Evolutionary conservation across 1,140 invertebrate genomes (phyloP).

Genomic region (Drosophila novamexicana): DNA sequence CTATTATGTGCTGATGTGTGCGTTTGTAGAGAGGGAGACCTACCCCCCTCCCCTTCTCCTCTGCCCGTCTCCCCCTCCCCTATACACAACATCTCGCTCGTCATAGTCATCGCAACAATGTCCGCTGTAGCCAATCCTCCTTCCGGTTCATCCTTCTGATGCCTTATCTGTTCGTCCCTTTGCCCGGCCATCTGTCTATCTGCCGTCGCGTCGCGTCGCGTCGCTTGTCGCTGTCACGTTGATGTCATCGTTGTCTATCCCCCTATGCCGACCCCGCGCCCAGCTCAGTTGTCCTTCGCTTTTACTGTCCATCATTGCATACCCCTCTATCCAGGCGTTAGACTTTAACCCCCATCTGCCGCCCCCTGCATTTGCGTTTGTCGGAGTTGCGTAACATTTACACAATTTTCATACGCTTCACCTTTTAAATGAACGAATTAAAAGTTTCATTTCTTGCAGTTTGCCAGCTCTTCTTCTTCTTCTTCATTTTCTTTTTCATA

Average conservation of each 20-base stretch:
- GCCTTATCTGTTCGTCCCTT: neutral
- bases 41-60: neutral
- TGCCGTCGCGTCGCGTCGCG: constrained; percentile 33
- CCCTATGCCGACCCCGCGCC: neutral
- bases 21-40: constrained; percentile 42
- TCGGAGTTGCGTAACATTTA: constrained; percentile 48
- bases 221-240: constrained; percentile 42
- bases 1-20: constrained; percentile 79
- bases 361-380: no score
- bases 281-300: neutral
- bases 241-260: constrained; percentile 44
- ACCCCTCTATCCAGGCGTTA: neutral
- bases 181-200: constrained; percentile 44
- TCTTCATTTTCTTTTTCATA: neutral
- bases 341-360: no score
- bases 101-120: neutral
- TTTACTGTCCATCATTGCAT: neutral
- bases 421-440: constrained; percentile 82
- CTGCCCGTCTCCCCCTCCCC: neutral
- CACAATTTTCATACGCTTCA: constrained; percentile 80
- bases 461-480: constrained; percentile 1
- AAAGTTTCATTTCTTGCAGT: constrained; percentile 68
- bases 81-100: neutral
- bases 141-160: neutral
- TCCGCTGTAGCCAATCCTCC: neutral